Evolutionary conservation across 2,113 vertebrate species (phyloP), one percentile per base, ranked within the genome.

Genomic region (Equus quagga): DNA sequence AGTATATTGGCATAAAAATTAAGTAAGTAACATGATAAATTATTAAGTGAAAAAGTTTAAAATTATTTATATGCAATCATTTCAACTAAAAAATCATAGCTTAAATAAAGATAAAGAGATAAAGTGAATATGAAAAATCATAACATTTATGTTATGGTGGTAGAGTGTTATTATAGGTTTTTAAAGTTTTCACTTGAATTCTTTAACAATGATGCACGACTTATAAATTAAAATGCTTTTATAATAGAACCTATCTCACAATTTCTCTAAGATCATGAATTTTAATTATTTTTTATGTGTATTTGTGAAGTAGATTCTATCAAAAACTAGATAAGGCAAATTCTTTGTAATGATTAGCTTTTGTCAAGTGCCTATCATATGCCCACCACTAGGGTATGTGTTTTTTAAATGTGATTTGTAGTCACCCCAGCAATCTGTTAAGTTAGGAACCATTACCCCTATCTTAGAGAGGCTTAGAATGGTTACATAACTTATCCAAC

Each of bases 341-440:
- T 46, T 93, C 28, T 83, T 73, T 7, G 15, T 26, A 46, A 11
- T 75, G 49, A 62, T 79, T 93, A 60, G 23, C 65, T 94, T 94
- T 91, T 88, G 41, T n/a, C 72, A 88, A 83, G n/a, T 56, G 56
- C 15, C 28, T 94, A 80, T 65, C 54, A 79, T 41, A 41, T 62
- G 41, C 4, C 23, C 49, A 46, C 56, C 36, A 62, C 24, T 28
- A 84, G 33, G 14, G 41, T 36, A 73, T 26, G n/a, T 60, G 60
- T 28, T 78, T 87, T 85, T 51, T 78, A 90, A 89, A 60, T 41
- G 4, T 83, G 58, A 95, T 88, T 89, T 91, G 90, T 88, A 83
- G 83, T 83, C 69, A 93, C 65, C 8, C 70, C 10, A 72, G 65
- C 17, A 58, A 58, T 51, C 15, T 51, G 83, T 18, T 26, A 81